These are phyloP conservation scores for Potorous gilbertii DNA, from an alignment of 2,797 vertebrate genomes.

Conservation along the genomic window DNA sequence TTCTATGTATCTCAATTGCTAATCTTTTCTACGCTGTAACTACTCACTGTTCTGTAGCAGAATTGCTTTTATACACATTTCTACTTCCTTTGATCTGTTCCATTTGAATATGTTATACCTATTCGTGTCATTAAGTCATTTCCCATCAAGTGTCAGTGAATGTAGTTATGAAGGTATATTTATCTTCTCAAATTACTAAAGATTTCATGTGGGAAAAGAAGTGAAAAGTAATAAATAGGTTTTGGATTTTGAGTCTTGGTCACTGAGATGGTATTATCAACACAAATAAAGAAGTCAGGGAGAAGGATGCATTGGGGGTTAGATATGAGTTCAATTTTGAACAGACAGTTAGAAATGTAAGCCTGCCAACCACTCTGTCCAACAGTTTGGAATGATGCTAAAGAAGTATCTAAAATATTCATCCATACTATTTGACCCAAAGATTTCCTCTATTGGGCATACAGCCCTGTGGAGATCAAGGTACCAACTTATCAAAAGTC, in stretches of 20 bases:
- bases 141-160: neutral
- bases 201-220: neutral
- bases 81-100: neutral
- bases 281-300: neutral
- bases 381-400: neutral
- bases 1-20: neutral
- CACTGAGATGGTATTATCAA: neutral
- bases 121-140: neutral
- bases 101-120: neutral
- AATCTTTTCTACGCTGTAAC: neutral
- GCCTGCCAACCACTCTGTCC: neutral
- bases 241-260: neutral
- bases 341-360: neutral
- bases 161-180: neutral
- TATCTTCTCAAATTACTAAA: neutral
- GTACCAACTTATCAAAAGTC: neutral
- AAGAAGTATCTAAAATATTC: neutral
- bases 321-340: neutral
- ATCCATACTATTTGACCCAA: neutral
- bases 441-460: neutral
- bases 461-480: neutral
- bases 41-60: neutral
- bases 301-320: neutral
- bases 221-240: neutral
- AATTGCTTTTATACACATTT: neutral